Base-by-base conservation (phyloP, 2,888 invertebrate genomes). In the Sicus ferrugineus region DNA sequence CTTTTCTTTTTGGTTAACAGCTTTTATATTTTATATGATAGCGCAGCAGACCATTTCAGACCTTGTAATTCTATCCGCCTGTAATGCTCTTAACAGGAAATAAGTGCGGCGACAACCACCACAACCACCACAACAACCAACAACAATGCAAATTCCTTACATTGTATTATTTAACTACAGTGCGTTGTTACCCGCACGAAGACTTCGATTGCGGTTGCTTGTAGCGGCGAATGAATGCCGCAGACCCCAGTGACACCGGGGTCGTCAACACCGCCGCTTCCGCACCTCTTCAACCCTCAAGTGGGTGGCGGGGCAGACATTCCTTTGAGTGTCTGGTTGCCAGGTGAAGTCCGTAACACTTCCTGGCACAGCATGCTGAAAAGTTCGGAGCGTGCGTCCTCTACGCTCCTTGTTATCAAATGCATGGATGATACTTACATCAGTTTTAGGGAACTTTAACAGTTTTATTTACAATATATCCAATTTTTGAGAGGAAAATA, bases 331-430 rank as follows among this genome's bases (percentile, higher is more conserved):
- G 23, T 50, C 50, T 50, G 50, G 50, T 50, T 50, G 21, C 21
- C 50, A 50, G 50, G 50, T 50, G 23, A 50, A n/a, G 21, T 50
- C 50, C 7, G 19, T 21, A 50, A 50, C 50, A 42, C 42, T 42
- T 42, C 14, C n/a, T n/a, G n/a, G n/a, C n/a, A n/a, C n/a, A n/a
- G n/a, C n/a, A n/a, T n/a, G n/a, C n/a, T n/a, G n/a, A n/a, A n/a
- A n/a, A n/a, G n/a, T n/a, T n/a, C n/a, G n/a, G n/a, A n/a, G n/a
- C n/a, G n/a, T n/a, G n/a, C n/a, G n/a, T n/a, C n/a, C n/a, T n/a
- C n/a, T n/a, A n/a, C n/a, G n/a, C n/a, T n/a, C n/a, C n/a, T n/a
- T n/a, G n/a, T n/a, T n/a, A n/a, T n/a, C n/a, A n/a, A n/a, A n/a
- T n/a, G n/a, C n/a, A n/a, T n/a, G n/a, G n/a, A n/a, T n/a, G n/a